A percentile compares a stretch with the other conserved stretches of the same genome.
These are phyloP conservation scores for Fragum fragum DNA, from an alignment of 2,888 invertebrate species.

Conservation along the genomic window DNA sequence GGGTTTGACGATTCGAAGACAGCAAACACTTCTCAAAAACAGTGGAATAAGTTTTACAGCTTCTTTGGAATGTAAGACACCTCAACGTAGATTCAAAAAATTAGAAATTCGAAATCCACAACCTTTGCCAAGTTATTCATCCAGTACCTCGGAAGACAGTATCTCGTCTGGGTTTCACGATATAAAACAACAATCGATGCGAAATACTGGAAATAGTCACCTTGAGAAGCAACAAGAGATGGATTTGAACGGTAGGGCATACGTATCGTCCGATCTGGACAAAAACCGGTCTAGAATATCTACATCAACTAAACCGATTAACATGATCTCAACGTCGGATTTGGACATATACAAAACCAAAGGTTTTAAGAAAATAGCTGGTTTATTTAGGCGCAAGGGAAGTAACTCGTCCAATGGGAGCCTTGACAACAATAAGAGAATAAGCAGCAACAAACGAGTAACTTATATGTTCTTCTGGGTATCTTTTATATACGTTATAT, in stretches of 20 bases:
- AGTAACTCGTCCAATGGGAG: background rate
- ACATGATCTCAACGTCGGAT: background rate
- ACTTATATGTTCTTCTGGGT: conserved; percentile 24
- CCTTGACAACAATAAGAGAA: background rate
- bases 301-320: no score
- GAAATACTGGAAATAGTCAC: background rate
- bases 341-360: background rate
- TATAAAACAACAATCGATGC: background rate
- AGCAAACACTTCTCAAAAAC: background rate
- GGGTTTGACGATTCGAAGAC: background rate
- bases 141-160: background rate
- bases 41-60: background rate
- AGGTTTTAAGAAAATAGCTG: background rate
- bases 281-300: background rate
- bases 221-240: no score
- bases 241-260: no score
- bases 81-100: no score
- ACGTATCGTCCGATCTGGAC: no score
- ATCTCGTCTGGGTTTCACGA: background rate
- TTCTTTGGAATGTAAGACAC: background rate
- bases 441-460: background rate
- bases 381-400: background rate
- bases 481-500: conserved; percentile 3
- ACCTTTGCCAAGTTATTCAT: background rate
- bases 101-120: background rate